Conservation (phyloP, 2,113 vertebrate species). For the Zosterops hypoxanthus region DNA sequence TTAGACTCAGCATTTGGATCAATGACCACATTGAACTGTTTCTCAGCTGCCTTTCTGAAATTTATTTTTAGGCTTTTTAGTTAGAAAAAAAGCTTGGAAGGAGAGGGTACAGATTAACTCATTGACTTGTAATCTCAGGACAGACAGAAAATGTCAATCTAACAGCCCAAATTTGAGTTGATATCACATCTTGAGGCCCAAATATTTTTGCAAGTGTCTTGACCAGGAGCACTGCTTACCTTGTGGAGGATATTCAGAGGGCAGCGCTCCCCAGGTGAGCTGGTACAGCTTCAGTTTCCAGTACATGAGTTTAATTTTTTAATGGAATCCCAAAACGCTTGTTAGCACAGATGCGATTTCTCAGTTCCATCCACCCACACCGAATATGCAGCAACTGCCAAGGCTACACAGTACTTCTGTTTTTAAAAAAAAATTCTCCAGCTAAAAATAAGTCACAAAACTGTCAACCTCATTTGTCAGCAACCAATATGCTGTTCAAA, state of each 20-base stretch:
- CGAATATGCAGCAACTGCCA: slow-evolving; percentile 33
- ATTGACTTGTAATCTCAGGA: not conserved
- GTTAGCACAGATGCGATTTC: slow-evolving; percentile 6
- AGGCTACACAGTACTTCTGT: slow-evolving; percentile 15
- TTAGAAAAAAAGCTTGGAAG: not conserved
- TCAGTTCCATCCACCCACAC: slow-evolving; percentile 50
- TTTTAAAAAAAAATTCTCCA: not conserved
- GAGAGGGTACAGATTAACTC: not conserved
- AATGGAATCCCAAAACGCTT: slow-evolving; percentile 22
- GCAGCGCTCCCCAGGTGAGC: slow-evolving; percentile 35
- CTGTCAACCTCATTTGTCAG: slow-evolving; percentile 8
- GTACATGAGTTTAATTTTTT: slow-evolving; percentile 53
- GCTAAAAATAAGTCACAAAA: slow-evolving; percentile 53
- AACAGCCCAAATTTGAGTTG: not conserved
- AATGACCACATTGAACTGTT: not conserved
- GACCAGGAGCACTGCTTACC: slow-evolving; percentile 14
- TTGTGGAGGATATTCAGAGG: slow-evolving; percentile 15
- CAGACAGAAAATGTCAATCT: not conserved
- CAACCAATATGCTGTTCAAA: not conserved
- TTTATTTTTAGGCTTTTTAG: not conserved
- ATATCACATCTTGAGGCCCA: not conserved
- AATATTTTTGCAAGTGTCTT: not conserved
- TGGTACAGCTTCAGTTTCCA: slow-evolving; percentile 47
- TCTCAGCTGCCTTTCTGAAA: not conserved
- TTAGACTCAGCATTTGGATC: not conserved